Conservation (phyloP, 2,888 invertebrate species). For the Acrocyrtus sp. region DNA sequence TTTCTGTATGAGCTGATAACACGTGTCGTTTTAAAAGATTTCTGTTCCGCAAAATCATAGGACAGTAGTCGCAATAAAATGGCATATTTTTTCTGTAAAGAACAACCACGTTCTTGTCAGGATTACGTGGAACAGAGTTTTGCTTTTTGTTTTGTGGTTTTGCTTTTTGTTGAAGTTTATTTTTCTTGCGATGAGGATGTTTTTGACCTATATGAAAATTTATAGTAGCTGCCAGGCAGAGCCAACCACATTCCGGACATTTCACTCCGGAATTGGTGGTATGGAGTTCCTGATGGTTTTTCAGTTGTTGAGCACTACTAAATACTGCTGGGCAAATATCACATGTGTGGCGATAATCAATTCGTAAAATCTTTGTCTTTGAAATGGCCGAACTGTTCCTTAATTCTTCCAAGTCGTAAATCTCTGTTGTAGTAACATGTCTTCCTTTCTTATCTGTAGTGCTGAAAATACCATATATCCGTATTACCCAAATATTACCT, state of each 20-base stretch:
- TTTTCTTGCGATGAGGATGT: background rate
- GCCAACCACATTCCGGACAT: background rate
- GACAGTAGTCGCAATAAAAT: conserved; percentile 20
- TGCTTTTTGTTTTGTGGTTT: background rate
- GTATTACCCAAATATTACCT: too few relatives aligned
- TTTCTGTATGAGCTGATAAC: background rate
- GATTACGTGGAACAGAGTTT: background rate
- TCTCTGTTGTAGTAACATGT: too few relatives aligned
- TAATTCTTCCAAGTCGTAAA: too few relatives aligned
- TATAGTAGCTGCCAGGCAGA: too few relatives aligned
- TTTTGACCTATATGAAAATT: too few relatives aligned
- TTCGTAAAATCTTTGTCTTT: too few relatives aligned
- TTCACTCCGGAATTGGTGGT: background rate
- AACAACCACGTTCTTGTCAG: background rate
- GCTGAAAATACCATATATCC: too few relatives aligned
- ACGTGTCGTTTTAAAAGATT: background rate
- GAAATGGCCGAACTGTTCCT: too few relatives aligned
- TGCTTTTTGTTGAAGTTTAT: background rate
- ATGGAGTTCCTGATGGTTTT: background rate
- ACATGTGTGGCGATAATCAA: too few relatives aligned
- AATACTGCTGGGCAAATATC: too few relatives aligned
- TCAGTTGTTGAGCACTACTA: too few relatives aligned
- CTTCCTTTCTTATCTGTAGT: too few relatives aligned
- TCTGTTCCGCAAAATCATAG: background rate
- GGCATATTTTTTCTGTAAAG: conserved; percentile 5